Conservation (phyloP, 23 tunicate species). For the Diplosoma virens region DNA sequence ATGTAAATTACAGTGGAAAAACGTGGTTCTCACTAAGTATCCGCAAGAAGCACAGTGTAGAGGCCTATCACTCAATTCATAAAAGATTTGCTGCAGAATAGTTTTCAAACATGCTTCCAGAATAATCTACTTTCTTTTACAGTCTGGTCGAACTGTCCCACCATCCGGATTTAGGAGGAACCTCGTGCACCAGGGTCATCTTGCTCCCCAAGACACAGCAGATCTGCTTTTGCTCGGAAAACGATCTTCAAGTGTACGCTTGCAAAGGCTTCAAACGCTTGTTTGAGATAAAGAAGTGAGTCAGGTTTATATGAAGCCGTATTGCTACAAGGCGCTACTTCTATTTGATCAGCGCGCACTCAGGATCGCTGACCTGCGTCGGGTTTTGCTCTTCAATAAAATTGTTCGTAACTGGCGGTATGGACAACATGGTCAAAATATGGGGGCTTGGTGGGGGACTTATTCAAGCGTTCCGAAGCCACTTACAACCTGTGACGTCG, state of each 20-base stretch:
- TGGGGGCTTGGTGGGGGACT: slow-evolving; percentile 72
- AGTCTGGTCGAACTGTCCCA: slow-evolving; percentile 28
- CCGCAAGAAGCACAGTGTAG: too few relatives aligned
- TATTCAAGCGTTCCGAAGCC: slow-evolving; percentile 62
- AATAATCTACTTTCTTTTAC: slow-evolving; percentile 24
- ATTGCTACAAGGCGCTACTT: background rate
- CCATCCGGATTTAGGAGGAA: slow-evolving; percentile 37
- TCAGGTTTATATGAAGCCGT: background rate
- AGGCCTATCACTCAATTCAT: too few relatives aligned
- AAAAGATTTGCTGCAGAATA: too few relatives aligned
- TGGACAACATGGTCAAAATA: slow-evolving; percentile 61
- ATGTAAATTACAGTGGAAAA: too few relatives aligned
- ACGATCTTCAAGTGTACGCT: slow-evolving; percentile 42
- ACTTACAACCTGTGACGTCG: slow-evolving; percentile 58
- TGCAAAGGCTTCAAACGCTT: slow-evolving; percentile 44
- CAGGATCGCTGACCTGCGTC: slow-evolving; percentile 46
- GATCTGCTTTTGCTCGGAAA: slow-evolving; percentile 45
- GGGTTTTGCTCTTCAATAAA: slow-evolving; percentile 18
- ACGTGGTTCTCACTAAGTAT: too few relatives aligned
- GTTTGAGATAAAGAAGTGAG: slow-evolving; percentile 48
- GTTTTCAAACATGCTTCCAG: too few relatives aligned
- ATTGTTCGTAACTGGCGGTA: slow-evolving; percentile 53
- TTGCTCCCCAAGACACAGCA: slow-evolving; percentile 32
- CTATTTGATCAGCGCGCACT: slow-evolving; percentile 51
- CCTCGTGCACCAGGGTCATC: slow-evolving; percentile 73